Evolutionary conservation across 1,140 invertebrate species (phyloP), one percentile per base, ranked within the genome.

Genomic region (Brachionus calyciflorus): DNA sequence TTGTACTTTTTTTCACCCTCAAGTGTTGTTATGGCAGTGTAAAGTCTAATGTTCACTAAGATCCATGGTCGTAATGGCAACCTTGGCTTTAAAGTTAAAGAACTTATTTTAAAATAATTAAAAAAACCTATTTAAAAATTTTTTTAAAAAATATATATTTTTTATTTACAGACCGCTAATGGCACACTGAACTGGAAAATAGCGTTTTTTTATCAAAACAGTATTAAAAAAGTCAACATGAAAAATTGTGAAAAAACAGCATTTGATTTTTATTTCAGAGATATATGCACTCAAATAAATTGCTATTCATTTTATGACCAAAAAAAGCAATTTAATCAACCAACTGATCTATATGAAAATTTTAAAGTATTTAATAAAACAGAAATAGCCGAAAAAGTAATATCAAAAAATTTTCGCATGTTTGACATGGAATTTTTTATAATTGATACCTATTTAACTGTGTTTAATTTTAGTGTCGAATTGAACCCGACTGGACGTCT

Each of bases 191-290:
- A 60, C n/a, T 14, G 37, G 9, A 60, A 37, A 33, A 60, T 60
- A 0, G 17, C 37, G 9, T 60, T 60, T 37, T 60, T 37, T 17
- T 33, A 33, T 10, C 33, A 17, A 9, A 17, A 65, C 19, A 46
- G 12, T 0, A 65, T 65, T 12, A 65, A 65, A n/a, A 65, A 44
- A 65, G 60, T 65, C 12, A 37, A 65, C 44, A 37, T 19, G 10
- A 65, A 65, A 2, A 44, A 10, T 65, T 65, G 60, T 21, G 40
- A 65, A 28, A 65, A 65, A 44, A 65, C 60, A 44, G 10, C 60
- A 12, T 65, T 65, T 26, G 60, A 65, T 65, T 46, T 65, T 41
- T 65, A 65, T 65, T 65, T 44, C 40, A 26, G 44, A 5, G 17
- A 65, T 44, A n/a, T 65, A 3, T 65, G 21, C 24, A 14, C 10